A percentile compares a stretch with the other conserved stretches of the same genome.
These are phyloP conservation scores for Platyura marginata DNA, from an alignment of 1,140 invertebrate genomes.

Conservation along the genomic window DNA sequence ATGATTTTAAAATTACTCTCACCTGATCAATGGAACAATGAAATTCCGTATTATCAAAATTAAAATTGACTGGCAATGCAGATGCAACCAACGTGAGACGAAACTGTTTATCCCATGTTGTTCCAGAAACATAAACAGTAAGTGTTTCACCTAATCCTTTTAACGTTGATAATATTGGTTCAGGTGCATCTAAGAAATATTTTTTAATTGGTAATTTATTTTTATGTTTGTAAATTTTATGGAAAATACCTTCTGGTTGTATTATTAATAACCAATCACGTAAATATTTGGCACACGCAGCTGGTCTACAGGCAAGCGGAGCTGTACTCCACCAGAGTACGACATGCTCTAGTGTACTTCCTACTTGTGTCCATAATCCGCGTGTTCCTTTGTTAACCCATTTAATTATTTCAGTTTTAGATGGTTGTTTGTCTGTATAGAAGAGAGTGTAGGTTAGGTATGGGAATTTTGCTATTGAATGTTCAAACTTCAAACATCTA, in stretches of 20 bases:
- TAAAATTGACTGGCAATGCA: background rate
- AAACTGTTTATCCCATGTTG: slow-evolving; percentile 57
- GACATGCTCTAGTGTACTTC: slow-evolving; percentile 52
- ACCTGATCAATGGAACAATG: background rate
- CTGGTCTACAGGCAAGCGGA: slow-evolving; percentile 41
- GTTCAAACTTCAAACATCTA: too few relatives aligned
- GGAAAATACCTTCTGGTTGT: slow-evolving; percentile 30
- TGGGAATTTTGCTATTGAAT: background rate
- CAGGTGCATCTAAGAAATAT: slow-evolving; percentile 32
- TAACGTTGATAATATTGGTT: slow-evolving; percentile 41
- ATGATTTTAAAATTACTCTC: background rate
- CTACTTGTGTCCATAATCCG: slow-evolving; percentile 50
- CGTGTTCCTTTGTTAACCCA: slow-evolving; percentile 35
- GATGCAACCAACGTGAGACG: slow-evolving; percentile 13
- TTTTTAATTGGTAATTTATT: background rate
- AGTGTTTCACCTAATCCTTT: slow-evolving; percentile 54
- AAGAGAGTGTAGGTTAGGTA: background rate
- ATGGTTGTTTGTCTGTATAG: slow-evolving; percentile 8
- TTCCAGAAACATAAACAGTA: slow-evolving; percentile 49
- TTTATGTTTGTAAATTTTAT: background rate
- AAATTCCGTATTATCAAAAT: background rate
- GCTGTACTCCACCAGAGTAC: slow-evolving; percentile 60
- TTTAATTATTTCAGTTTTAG: slow-evolving; percentile 26
- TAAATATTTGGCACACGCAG: slow-evolving; percentile 46
- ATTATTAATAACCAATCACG: slow-evolving; percentile 42